Evolutionary conservation across 2,888 invertebrate genomes (phyloP), one percentile per base, ranked within the genome.

Genomic region (Ophion ellenae): DNA sequence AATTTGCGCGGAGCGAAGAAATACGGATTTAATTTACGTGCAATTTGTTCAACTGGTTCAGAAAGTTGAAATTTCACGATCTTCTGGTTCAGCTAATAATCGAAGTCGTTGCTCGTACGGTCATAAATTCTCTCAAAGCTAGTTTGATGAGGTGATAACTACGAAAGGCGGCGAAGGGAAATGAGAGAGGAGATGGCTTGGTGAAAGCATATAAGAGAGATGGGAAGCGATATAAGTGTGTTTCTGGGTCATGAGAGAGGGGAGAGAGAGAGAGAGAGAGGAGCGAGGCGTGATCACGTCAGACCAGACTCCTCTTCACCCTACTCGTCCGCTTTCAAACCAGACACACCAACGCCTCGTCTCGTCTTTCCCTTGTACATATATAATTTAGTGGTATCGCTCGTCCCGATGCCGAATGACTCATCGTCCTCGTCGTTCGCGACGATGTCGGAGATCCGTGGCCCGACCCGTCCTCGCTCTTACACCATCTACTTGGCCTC

Each of bases 161-260:
- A 75, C 28, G 40, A 40, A 77, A 77, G 76, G 67, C 47, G 64
- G 70, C 32, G 70, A 81, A 59, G 32, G 53, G 67, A 70, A 67
- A 59, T 69, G 63, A 20, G 70, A 74, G 78, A 70, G 61, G 40
- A 59, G 24, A 32, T n/a, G 10, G 81, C n/a, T 20, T 24, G 36
- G 36, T 28, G 47, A 73, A 47, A 74, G 73, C 59, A 64, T 45
- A 61, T 66, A 69, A 85, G 75, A 81, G 74, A 84, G 80, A 86
- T 73, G 83, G 80, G 53, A 67, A 61, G 61, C 74, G 69, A 63
- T 77, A 75, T 73, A 88, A 88, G 89, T 89, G 87, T 88, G 89
- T 88, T 89, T 88, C 83, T 89, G 79, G 89, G 88, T 87, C 87
- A 85, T 71, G 75, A 59, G 57, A 69, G 84, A 74, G 79, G 81